These are phyloP conservation scores for Cavia porcellus DNA, from an alignment of 2,113 vertebrate species.

Conservation along the genomic window DNA sequence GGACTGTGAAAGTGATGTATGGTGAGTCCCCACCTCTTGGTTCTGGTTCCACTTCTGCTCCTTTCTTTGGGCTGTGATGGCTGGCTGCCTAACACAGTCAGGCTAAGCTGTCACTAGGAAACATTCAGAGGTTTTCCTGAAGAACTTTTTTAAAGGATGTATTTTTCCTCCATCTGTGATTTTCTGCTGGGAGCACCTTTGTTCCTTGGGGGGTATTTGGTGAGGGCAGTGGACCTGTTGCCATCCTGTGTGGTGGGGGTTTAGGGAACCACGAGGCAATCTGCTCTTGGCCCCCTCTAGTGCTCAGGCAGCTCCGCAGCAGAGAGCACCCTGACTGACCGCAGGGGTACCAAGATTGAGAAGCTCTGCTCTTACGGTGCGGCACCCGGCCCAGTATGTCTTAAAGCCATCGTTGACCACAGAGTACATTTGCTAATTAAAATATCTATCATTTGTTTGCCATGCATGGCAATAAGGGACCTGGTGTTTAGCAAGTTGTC, in stretches of 20 bases:
- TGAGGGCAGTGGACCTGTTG: not conserved
- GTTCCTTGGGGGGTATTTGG: not conserved
- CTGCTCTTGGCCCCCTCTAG: not conserved
- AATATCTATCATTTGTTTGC: not conserved
- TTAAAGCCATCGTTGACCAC: not conserved
- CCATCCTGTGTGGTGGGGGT: not conserved
- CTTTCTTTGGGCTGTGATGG: not conserved
- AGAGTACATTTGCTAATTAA: not conserved
- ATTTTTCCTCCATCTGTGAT: not conserved
- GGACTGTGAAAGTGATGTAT: constrained; percentile 16
- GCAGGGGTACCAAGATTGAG: not conserved
- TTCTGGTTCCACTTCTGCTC: not conserved
- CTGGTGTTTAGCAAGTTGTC: not conserved
- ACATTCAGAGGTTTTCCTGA: constrained; percentile 16
- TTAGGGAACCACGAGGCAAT: not conserved
- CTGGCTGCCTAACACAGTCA: not conserved
- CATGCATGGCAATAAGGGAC: not conserved
- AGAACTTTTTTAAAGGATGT: not conserved
- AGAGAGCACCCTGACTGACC: not conserved
- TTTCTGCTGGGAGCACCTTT: not conserved
- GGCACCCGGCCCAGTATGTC: not conserved
- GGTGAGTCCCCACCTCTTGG: not conserved
- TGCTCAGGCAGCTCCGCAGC: not conserved
- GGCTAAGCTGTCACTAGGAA: constrained; percentile 35
- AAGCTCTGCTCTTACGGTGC: not conserved